Percentiles rank a stretch among this genome's conserved stretches.
Conservation (phyloP, 2,797 vertebrate species). For the Gadopsis bispinosus region DNA sequence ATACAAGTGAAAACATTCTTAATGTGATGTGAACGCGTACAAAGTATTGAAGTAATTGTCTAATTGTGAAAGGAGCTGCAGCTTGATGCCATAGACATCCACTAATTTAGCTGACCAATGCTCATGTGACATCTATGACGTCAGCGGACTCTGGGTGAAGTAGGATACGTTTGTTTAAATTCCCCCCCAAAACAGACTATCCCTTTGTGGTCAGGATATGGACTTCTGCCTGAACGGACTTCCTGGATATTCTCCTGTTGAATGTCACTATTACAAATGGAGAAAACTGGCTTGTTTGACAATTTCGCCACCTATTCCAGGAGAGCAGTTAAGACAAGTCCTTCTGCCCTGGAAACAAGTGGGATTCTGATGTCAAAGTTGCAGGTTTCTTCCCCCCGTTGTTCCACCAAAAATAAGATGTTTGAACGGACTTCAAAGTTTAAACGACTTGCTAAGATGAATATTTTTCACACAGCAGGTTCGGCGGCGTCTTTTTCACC, state of each 20-base stretch:
- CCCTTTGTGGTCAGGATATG: not conserved
- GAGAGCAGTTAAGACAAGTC: not conserved
- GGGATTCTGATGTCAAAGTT: not conserved
- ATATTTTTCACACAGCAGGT: constrained; percentile 38
- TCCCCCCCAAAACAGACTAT: not conserved
- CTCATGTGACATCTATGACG: not conserved
- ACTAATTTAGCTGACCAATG: not conserved
- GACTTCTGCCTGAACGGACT: not conserved
- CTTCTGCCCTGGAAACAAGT: constrained; percentile 4
- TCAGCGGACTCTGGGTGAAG: not conserved
- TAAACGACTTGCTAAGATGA: constrained; percentile 52
- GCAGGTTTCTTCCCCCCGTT: constrained; percentile 14
- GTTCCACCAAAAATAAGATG: constrained; percentile 19
- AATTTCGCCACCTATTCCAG: not conserved
- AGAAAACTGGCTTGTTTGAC: constrained; percentile 15
- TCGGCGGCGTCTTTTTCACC: constrained; percentile 31
- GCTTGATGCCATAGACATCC: not conserved
- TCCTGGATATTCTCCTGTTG: not conserved
- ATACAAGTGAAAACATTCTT: not conserved
- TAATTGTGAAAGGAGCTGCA: not conserved
- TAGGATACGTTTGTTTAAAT: not conserved
- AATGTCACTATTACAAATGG: not conserved
- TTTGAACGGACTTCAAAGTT: constrained; percentile 17
- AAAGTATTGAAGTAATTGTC: not conserved
- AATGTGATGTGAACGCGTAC: not conserved